phyloP scores from a whole-genome alignment of 2,888 invertebrate species.

The Dryocosmus kuriphilus region DNA sequence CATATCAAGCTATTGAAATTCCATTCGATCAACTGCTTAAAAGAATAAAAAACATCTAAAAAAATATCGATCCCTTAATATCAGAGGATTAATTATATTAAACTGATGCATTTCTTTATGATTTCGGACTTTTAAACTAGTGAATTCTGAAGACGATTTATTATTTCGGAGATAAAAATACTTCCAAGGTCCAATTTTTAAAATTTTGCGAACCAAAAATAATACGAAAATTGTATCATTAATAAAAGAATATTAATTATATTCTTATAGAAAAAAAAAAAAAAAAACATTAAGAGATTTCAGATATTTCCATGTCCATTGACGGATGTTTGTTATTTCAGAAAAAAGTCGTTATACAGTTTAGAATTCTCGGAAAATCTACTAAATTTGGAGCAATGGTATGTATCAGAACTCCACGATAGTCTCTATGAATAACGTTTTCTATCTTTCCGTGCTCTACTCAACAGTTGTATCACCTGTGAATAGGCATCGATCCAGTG shows the following conservation, averaged over 20 bases:
- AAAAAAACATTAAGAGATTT: background rate
- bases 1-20: background rate
- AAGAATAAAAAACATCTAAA: background rate
- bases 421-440: conserved; percentile 5
- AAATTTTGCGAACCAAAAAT: no score
- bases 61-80: background rate
- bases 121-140: background rate
- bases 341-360: no score
- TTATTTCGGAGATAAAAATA: background rate
- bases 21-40: background rate
- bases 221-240: no score
- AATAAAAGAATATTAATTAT: no score
- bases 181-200: background rate
- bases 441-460: background rate
- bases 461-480: conserved; percentile 1
- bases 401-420: background rate
- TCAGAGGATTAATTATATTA: no score
- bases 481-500: conserved; percentile 8
- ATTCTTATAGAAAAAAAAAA: no score
- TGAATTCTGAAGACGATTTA: background rate
- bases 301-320: background rate
- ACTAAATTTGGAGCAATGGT: background rate
- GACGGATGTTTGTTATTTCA: no score
- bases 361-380: background rate
- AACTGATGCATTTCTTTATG: no score